phyloP scores from a whole-genome alignment of 2,113 vertebrate genomes.

The Pelmatolapia mariae region DNA sequence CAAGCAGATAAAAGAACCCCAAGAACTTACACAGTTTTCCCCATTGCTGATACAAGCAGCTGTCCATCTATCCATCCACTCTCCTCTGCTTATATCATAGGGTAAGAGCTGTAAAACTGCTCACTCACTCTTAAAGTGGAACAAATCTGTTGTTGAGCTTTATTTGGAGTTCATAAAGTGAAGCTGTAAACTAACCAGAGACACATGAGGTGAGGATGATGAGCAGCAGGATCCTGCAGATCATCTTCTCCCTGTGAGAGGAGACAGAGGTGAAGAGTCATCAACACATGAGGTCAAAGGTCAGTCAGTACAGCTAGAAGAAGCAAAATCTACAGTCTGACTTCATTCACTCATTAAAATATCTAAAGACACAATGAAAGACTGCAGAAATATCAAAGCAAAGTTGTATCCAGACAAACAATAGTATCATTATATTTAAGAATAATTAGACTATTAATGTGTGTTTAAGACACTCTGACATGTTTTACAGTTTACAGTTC shows the following conservation, averaged over 20 bases:
- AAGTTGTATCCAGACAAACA: not conserved
- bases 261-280: too few species aligned
- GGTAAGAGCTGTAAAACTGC: not conserved
- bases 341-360: not conserved
- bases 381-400: not conserved
- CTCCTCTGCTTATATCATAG: fast-evolving
- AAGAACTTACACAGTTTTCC: not conserved
- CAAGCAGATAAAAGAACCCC: not conserved
- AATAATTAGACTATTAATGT: not conserved
- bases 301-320: too few species aligned
- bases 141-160: not conserved
- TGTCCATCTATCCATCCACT: not conserved
- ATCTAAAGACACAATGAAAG: not conserved
- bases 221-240: too few species aligned
- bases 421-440: not conserved
- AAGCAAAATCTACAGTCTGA: not conserved
- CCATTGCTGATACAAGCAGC: not conserved
- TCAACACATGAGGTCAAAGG: too few species aligned
- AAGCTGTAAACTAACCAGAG: too few species aligned
- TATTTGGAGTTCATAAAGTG: not conserved
- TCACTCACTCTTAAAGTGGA: not conserved
- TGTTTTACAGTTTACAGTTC: not conserved
- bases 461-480: not conserved
- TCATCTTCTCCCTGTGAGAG: too few species aligned
- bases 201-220: too few species aligned